These are phyloP conservation scores for Acanthosepion pharaonis DNA, from an alignment of 2,888 invertebrate species.

Conservation along the genomic window DNA sequence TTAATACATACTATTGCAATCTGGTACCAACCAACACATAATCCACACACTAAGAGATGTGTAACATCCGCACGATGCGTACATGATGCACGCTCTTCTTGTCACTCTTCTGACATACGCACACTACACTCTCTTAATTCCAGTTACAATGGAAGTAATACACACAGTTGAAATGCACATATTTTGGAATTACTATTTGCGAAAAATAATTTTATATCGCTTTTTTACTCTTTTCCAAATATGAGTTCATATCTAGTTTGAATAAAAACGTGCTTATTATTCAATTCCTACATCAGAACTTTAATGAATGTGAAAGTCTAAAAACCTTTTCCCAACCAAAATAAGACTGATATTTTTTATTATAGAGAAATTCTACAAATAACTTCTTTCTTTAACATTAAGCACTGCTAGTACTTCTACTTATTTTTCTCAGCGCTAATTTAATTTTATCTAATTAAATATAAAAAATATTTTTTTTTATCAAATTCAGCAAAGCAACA, in stretches of 20 bases:
- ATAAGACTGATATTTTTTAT: background rate
- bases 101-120: background rate
- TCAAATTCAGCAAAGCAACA: background rate
- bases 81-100: background rate
- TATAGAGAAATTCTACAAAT: background rate
- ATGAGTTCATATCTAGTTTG: too few species aligned
- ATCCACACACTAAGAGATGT: background rate
- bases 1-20: background rate
- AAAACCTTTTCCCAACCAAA: background rate
- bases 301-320: background rate
- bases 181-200: background rate
- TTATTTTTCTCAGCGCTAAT: background rate
- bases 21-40: background rate
- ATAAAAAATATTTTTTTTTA: background rate
- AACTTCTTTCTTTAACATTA: background rate
- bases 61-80: background rate
- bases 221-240: background rate
- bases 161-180: background rate
- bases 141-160: background rate
- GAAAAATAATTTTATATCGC: background rate
- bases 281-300: background rate
- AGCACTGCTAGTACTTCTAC: background rate
- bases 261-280: background rate
- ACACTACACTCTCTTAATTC: background rate
- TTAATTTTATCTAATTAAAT: background rate